Percentiles rank a stretch among this genome's conserved stretches.
Conservation (phyloP, 2,888 invertebrate species). For the Petrolisthes cinctipes region DNA sequence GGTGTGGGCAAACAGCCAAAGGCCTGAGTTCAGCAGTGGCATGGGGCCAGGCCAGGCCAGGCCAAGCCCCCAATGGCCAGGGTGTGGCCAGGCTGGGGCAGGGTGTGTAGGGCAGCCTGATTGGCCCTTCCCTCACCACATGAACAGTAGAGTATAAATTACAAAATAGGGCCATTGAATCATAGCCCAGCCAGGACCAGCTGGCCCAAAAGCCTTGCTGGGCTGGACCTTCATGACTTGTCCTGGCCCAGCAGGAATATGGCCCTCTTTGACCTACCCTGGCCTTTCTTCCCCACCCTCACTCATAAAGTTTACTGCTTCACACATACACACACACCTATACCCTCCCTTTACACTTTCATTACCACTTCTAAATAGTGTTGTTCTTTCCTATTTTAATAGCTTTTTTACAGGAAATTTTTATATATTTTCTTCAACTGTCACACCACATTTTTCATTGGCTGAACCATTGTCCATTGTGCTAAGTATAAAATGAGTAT, state of each 20-base stretch:
- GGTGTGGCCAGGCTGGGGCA: background rate
- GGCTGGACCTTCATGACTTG: background rate
- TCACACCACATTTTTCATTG: conserved; percentile 25
- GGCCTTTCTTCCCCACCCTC: background rate
- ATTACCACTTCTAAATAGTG: background rate
- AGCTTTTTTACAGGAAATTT: background rate
- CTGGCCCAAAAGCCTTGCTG: conserved; percentile 4
- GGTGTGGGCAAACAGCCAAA: background rate
- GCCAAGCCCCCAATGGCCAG: no score
- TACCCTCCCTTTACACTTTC: conserved; percentile 1
- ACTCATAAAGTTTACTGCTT: background rate
- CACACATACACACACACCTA: conserved; percentile 28
- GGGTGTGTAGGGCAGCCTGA: conserved; percentile 1
- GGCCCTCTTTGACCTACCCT: background rate
- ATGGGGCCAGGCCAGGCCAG: background rate
- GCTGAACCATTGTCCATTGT: conserved; percentile 28
- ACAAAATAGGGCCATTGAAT: background rate
- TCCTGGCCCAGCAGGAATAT: background rate
- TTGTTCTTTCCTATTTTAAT: background rate
- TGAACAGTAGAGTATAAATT: background rate
- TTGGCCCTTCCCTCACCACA: conserved; percentile 10
- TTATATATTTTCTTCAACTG: background rate
- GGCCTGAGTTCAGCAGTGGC: background rate
- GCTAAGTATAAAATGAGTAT: conserved; percentile 61
- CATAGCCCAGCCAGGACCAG: conserved; percentile 14